phyloP scores from a whole-genome alignment of 1,140 invertebrate genomes.

The Macrotrachela quadricornifera region DNA sequence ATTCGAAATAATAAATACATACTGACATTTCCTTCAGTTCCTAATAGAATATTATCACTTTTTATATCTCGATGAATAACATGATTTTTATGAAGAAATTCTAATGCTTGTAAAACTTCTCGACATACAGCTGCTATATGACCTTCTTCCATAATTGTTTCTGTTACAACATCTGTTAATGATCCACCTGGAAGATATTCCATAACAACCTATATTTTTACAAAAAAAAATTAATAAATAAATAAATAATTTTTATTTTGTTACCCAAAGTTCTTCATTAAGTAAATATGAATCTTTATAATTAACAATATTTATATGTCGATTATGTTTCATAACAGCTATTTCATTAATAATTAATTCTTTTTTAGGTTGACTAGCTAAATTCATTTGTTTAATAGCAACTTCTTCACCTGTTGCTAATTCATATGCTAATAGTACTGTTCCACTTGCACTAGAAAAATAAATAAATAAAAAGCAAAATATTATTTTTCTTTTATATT shows the following conservation, averaged over 20 bases:
- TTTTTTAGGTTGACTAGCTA: constrained; percentile 94
- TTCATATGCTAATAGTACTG: constrained; percentile 92
- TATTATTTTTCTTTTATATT: too few species aligned
- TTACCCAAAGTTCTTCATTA: constrained; percentile 80
- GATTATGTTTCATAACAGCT: constrained; percentile 90
- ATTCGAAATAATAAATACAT: too few species aligned
- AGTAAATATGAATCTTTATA: constrained; percentile 88
- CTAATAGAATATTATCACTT: constrained; percentile 94
- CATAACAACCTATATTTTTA: constrained; percentile 46
- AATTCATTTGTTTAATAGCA: constrained; percentile 98
- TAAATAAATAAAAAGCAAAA: too few species aligned
- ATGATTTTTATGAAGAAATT: constrained; percentile 91
- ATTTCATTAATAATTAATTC: constrained; percentile 99
- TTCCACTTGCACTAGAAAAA: constrained; percentile 69
- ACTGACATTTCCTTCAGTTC: constrained; percentile 83
- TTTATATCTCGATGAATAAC: constrained; percentile 96
- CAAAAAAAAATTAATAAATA: too few species aligned
- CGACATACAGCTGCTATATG: constrained; percentile 93
- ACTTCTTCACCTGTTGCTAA: constrained; percentile 90
- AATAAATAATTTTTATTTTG: too few species aligned
- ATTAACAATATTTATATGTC: constrained; percentile 97
- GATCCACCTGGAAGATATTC: constrained; percentile 94
- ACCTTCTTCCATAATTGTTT: constrained; percentile 99
- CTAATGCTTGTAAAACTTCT: constrained; percentile 77
- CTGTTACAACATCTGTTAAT: constrained; percentile 95